Conservation (phyloP, 2,113 vertebrate species). For the Hystrix brachyura region DNA sequence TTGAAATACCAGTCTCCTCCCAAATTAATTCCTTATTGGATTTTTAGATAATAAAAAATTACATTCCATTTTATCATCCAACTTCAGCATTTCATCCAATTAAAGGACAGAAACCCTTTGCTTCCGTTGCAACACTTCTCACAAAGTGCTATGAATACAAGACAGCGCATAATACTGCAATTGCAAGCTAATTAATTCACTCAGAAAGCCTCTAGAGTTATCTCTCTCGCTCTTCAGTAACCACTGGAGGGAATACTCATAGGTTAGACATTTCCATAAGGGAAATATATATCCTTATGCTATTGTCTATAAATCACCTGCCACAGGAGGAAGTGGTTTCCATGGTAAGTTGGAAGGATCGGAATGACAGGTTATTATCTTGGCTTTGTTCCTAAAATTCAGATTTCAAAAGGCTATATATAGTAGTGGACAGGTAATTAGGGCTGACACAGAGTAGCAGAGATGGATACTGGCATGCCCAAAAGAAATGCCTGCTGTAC, state of each 20-base stretch:
- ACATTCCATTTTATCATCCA: constrained; percentile 16
- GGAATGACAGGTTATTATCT: constrained; percentile 55
- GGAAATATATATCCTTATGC: neutral
- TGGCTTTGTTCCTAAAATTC: constrained; percentile 66
- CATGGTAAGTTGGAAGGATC: constrained; percentile 48
- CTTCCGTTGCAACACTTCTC: constrained; percentile 18
- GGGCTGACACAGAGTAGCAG: neutral
- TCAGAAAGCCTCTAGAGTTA: constrained; percentile 14
- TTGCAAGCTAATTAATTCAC: constrained; percentile 66
- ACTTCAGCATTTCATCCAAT: constrained; percentile 65
- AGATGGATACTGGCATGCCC: neutral
- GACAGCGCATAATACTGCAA: constrained; percentile 50
- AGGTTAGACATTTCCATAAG: constrained; percentile 62
- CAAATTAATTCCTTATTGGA: constrained; percentile 61
- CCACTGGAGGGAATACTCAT: constrained; percentile 28
- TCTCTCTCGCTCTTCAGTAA: constrained; percentile 43
- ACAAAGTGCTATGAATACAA: neutral
- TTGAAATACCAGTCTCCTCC: constrained; percentile 52
- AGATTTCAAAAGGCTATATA: constrained; percentile 6
- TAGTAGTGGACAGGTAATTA: neutral
- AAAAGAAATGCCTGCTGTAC: neutral
- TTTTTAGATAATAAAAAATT: constrained; percentile 63
- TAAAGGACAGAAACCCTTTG: constrained; percentile 55
- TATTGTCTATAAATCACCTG: constrained; percentile 55
- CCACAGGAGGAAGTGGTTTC: constrained; percentile 50